Conservation (phyloP, 1,140 invertebrate genomes). For the Scaptomyza pallida region DNA sequence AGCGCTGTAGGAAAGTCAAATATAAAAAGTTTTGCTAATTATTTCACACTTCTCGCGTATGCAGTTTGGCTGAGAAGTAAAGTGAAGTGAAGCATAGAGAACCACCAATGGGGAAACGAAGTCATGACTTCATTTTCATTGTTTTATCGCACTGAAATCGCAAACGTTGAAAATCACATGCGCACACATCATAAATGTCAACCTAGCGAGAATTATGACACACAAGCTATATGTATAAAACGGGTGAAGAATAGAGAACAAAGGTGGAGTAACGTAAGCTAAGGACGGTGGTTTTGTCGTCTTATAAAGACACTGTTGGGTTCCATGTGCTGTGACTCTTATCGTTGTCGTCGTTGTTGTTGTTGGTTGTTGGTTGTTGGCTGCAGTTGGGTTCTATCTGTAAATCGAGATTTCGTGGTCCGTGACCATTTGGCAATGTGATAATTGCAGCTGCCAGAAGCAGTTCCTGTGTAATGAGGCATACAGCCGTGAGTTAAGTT, state of each 20-base stretch:
- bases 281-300: conserved; percentile 12
- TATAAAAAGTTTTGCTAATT: conserved; percentile 37
- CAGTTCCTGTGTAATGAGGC: conserved; percentile 64
- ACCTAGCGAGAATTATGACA: conserved; percentile 78
- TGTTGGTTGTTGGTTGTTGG: no score
- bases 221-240: conserved; percentile 34
- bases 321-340: conserved; percentile 24
- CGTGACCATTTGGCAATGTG: conserved; percentile 83
- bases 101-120: conserved; percentile 16
- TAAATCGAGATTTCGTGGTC: conserved; percentile 80
- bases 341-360: conserved; percentile 21
- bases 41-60: conserved; percentile 36
- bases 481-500: conserved; percentile 35
- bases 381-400: no score
- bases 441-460: conserved; percentile 72
- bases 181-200: conserved; percentile 83
- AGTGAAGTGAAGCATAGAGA: conserved; percentile 14
- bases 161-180: conserved; percentile 65
- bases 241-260: conserved; percentile 3
- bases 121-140: conserved; percentile 77
- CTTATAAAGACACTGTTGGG: conserved; percentile 63
- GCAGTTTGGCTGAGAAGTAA: conserved; percentile 25
- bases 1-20: neutral
- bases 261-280: neutral
- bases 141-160: conserved; percentile 70